Evolutionary conservation across 2,888 invertebrate genomes (phyloP), one percentile per base, ranked within the genome.

Genomic region (Bibio marci): DNA sequence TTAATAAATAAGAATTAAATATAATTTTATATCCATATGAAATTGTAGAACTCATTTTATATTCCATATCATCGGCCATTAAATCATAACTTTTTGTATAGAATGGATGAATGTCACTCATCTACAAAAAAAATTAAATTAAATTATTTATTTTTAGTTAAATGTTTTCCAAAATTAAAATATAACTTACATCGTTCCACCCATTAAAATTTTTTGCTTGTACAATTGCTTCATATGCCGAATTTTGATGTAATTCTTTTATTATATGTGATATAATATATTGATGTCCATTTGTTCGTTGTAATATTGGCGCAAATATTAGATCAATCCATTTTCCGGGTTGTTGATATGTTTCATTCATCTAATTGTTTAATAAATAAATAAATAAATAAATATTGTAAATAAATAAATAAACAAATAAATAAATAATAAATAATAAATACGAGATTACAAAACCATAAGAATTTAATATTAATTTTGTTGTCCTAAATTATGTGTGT

Each of bases 191-290:
- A 66, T 76, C 76, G 50, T 76, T 76, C 76, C 77, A 78, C 0
- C 79, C 79, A 46, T 76, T 77, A 61, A 73, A 66, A 58, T 80
- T 80, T 65, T 75, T 77, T 36, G 78, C 78, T 52, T 77, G 76
- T 35, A 79, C 76, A 43, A 76, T 75, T 14, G 77, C 77, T 50
- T 80, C 80, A 57, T 78, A 80, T 17, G 75, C 71, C 1, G 76
- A 73, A 15, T 70, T 76, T 1, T 76, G 71, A 49, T 76, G 69
- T 45, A 80, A 61, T 19, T 67, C 69, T 26, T 64, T 61, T 48
- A 80, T 70, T 48, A 74, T 71, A 62, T 78, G 74, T 3, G 71
- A 61, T 54, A 78, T 76, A 46, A 69, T 57, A 47, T 66, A 69
- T 50, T 69, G 68, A 36, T 56, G 53, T 28, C 52, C 52, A 44